Conservation (phyloP, 2,113 vertebrate genomes). For the Alouatta palliata region DNA sequence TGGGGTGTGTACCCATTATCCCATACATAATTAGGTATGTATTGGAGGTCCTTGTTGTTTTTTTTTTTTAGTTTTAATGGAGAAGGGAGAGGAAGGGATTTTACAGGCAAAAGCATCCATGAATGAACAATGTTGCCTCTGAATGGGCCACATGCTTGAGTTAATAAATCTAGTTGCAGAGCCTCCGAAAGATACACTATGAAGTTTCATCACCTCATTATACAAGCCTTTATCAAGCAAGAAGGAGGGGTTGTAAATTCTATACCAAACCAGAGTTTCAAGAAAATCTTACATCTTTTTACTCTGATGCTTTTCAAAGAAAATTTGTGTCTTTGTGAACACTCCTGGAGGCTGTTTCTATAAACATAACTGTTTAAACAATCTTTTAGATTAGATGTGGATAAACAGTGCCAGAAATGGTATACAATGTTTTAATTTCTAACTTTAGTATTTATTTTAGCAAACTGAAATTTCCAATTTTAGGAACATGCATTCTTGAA, state of each 20-base stretch:
- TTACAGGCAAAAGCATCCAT: neutral
- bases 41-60: neutral
- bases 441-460: neutral
- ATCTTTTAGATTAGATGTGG: constrained; percentile 4
- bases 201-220: neutral
- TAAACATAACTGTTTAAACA: constrained; percentile 35
- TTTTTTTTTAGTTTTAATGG: neutral
- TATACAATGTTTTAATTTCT: neutral
- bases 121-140: neutral
- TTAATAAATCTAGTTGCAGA: neutral
- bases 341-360: neutral
- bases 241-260: neutral
- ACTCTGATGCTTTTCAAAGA: constrained; percentile 45
- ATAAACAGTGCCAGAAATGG: constrained; percentile 15
- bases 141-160: neutral
- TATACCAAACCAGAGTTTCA: neutral
- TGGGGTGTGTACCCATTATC: neutral
- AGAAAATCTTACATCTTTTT: constrained; percentile 31
- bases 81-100: neutral
- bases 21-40: neutral
- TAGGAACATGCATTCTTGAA: neutral
- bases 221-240: neutral
- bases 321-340: constrained; percentile 33
- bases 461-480: constrained; percentile 17
- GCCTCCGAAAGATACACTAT: neutral